Evolutionary conservation across 2,797 vertebrate species (phyloP).

Genomic region (Meda fulgida): DNA sequence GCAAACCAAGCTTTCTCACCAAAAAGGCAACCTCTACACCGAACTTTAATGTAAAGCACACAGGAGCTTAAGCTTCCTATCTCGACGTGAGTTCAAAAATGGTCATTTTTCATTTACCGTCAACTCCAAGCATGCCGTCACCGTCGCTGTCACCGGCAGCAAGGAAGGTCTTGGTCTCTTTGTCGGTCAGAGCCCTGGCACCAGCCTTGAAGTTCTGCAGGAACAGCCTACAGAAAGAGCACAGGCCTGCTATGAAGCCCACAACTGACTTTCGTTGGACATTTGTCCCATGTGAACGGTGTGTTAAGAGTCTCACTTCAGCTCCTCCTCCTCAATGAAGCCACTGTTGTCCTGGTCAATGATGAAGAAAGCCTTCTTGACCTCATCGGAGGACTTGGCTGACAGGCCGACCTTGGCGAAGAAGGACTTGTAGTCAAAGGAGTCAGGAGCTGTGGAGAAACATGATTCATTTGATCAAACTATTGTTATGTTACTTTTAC

Average conservation of each 20-base stretch:
- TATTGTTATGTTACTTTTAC: not conserved
- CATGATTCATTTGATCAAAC: not conserved
- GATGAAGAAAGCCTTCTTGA: conserved; percentile 79
- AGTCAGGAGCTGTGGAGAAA: conserved; percentile 74
- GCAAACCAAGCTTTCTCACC: not conserved
- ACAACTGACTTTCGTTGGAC: not conserved
- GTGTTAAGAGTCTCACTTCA: conserved; percentile 75
- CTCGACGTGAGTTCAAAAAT: not conserved
- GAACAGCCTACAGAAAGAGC: conserved; percentile 62
- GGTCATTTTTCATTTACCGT: conserved; percentile 66
- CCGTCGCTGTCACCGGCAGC: conserved; percentile 74
- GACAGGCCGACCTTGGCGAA: conserved; percentile 80
- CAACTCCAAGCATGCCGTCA: conserved; percentile 83
- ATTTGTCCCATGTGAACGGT: not conserved
- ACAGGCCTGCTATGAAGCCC: not conserved
- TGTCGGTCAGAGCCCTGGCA: conserved; percentile 66
- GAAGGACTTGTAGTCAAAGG: conserved; percentile 83
- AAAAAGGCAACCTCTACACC: not conserved
- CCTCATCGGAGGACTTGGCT: conserved; percentile 75
- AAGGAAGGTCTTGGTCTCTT: conserved; percentile 68
- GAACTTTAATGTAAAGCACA: not conserved
- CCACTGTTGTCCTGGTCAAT: conserved; percentile 82
- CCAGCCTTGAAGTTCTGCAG: conserved; percentile 68
- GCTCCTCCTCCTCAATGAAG: conserved; percentile 84
- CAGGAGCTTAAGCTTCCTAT: not conserved